Conservation (phyloP, 2,888 invertebrate genomes). For the Luperina nickerlii region DNA sequence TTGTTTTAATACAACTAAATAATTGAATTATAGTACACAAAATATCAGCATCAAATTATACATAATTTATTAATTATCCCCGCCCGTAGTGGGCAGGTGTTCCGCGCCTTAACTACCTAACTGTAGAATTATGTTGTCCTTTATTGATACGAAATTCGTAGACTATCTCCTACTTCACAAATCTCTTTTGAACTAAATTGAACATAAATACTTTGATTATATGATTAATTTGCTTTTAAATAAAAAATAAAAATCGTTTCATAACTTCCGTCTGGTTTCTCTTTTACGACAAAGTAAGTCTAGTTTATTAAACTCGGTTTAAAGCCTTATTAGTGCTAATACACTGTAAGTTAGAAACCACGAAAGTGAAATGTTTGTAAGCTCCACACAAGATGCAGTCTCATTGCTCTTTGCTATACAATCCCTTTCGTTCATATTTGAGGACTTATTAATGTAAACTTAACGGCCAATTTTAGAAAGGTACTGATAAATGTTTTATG, state of each 20-base stretch:
- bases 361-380: constrained; percentile 46
- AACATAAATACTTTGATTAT: background rate
- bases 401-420: constrained; percentile 15
- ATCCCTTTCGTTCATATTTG: constrained; percentile 24
- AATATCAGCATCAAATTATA: background rate
- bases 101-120: background rate
- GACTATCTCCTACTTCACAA: background rate
- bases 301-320: constrained; percentile 25
- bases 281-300: background rate
- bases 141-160: background rate
- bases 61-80: background rate
- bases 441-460: background rate
- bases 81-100: background rate
- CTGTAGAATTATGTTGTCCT: background rate
- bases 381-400: background rate
- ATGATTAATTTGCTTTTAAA: background rate
- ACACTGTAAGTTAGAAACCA: constrained; percentile 46
- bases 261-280: background rate
- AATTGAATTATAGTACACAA: background rate
- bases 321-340: constrained; percentile 35
- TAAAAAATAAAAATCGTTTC: background rate
- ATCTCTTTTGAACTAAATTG: background rate
- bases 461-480: background rate
- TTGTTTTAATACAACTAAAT: background rate
- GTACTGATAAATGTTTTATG: background rate